phyloP scores from a whole-genome alignment of 2,888 invertebrate genomes.

The Candidula unifasciata region DNA sequence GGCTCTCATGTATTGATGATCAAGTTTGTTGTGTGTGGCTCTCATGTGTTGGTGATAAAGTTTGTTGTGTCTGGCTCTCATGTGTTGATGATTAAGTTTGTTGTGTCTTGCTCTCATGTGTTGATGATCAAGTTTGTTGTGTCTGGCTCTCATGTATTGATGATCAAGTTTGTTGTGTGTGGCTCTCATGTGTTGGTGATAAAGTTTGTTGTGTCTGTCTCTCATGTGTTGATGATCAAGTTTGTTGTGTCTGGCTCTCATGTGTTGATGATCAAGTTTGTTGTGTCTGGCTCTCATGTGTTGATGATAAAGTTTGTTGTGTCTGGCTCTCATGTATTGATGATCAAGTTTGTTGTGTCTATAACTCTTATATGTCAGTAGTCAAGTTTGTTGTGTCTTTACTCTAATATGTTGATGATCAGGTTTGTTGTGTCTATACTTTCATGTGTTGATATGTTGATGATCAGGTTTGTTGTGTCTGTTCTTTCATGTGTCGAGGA shows the following conservation, averaged over 20 bases:
- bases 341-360: neutral
- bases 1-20: neutral
- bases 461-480: neutral
- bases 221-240: too few species aligned
- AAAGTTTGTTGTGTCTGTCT: neutral
- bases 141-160: neutral
- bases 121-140: too few species aligned
- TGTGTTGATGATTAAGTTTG: neutral
- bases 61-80: neutral
- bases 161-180: neutral
- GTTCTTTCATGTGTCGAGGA: neutral
- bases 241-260: neutral
- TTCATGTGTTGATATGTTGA: neutral
- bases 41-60: too few species aligned
- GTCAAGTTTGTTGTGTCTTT: neutral
- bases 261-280: neutral
- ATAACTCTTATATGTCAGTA: neutral
- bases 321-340: neutral
- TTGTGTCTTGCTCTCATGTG: neutral
- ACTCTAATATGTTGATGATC: too few species aligned
- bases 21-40: neutral
- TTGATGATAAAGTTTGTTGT: too few species aligned
- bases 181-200: neutral
- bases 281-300: neutral
- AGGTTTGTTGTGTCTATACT: neutral